Evolutionary conservation across 1,140 invertebrate species (phyloP), one percentile per base, ranked within the genome.

Genomic region (Aphaenogaster rudis): DNA sequence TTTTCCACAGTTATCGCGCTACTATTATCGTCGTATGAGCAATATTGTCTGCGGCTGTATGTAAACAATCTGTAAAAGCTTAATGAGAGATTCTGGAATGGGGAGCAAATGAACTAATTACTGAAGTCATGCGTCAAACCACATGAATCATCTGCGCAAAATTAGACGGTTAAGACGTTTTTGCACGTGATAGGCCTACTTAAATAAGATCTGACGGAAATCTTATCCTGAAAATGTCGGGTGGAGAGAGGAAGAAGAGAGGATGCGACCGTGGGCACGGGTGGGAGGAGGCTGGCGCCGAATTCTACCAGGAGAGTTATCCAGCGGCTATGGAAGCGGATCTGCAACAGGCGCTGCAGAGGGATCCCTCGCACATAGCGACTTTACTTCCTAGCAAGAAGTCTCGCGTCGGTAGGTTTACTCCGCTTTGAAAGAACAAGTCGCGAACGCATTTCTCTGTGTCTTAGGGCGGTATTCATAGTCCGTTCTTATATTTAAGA

Each of bases 241-340:
- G 96, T 3, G 96, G 96, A 69, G 96, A 96, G 69, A 94, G 95
- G 69, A 96, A 96, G 90, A 96, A 97, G 88, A 95, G 96, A 67
- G 95, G 95, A 81, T 92, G 95, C 48, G 95, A 96, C 52, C 94
- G 95, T 50, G 96, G 95, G 3, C 96, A 97, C 64, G 97, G 97
- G 5, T 98, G 98, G 98, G 98, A 98, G 95, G 97, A 98, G 93
- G 98, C 98, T 42, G 97, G 97, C 0, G 97, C 96, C 8, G 98
- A 98, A 95, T 98, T 98, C 95, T 98, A 98, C 95, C 97, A 98
- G 93, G 98, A 98, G 94, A 96, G 97, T 91, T 98, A 98, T 95
- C 97, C 97, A 1, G 97, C 96, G 0, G 97, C 96, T 28, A 95
- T 96, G n/a, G 97, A 97, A 88, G 96, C 96, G 48, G 97, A 97